Conservation (phyloP, 37 sponge, comb jelly and placozoan species). For the Spongia lamella region DNA sequence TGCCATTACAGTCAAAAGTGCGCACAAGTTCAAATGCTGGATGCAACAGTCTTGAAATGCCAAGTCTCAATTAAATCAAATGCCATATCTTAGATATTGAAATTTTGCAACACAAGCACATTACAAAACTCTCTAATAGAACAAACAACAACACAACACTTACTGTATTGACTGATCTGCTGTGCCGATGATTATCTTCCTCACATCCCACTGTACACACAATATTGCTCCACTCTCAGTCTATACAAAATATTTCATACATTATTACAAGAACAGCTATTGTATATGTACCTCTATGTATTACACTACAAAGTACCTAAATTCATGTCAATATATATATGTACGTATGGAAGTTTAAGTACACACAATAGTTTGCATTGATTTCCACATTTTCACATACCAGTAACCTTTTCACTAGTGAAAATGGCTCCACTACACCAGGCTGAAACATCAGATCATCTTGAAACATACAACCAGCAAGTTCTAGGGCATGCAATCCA, state of each 20-base stretch:
- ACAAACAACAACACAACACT: neutral
- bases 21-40: too few relatives aligned
- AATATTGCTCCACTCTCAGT: slow-evolving; percentile 30
- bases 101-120: too few relatives aligned
- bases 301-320: too few relatives aligned
- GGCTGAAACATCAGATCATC: slow-evolving; percentile 27
- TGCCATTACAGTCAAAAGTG: too few relatives aligned
- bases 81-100: too few relatives aligned
- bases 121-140: too few relatives aligned
- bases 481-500: slow-evolving; percentile 52
- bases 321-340: too few relatives aligned
- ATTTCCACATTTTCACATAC: slow-evolving; percentile 21
- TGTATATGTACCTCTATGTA: too few relatives aligned
- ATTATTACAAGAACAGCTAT: neutral
- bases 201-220: slow-evolving; percentile 71
- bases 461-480: slow-evolving; percentile 49
- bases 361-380: neutral
- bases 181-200: slow-evolving; percentile 70
- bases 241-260: slow-evolving; percentile 6
- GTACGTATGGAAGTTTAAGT: too few relatives aligned
- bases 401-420: slow-evolving; percentile 36
- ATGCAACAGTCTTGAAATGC: too few relatives aligned
- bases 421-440: slow-evolving; percentile 37
- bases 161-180: slow-evolving; percentile 54
- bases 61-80: too few relatives aligned